Base-by-base conservation (phyloP, 1,140 invertebrate species). In the Notospermus geniculatus region DNA sequence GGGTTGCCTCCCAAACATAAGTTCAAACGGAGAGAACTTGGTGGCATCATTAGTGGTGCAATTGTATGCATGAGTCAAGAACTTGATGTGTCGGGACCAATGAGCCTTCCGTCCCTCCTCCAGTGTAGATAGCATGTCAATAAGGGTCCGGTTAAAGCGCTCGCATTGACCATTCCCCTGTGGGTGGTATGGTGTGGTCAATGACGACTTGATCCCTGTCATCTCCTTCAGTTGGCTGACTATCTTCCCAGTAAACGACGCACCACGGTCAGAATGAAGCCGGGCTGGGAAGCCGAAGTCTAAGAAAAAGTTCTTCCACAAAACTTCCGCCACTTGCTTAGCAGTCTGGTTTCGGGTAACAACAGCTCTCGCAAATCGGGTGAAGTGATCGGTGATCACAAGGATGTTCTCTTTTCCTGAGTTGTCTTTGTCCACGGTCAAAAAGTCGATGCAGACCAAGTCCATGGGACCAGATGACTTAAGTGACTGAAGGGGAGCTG, bases 51-150 rank as follows among this genome's bases (percentile, higher is more conserved):
- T 36, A 41, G 27, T 54, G 60, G 60, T 60, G 43, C 39, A 63
- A 41, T 59, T 66, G 27, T 66, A 66, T 0, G 57, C 64, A 59
- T 66, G 61, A 1, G 57, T 50, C 22, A 66, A 55, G 4, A 57
- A 28, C 28, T 19, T 22, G 13, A 66, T 61, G 23, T 56, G 43
- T 1, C 17, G 9, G 15, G 57, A 58, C 64, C 64, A 66, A 28
- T 63, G 25, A 15, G 15, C 11, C 29, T 63, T 62, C 43, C 63
- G 25, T 32, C 50, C 19, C 15, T 15, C 50, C 13, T 41, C 25
- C 7, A 66, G 29, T 13, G 64, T 66, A 17, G 57, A 60, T 15
- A 63, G 36, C 56, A 63, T 66, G 25, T 25, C 23, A 2, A 64
- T 15, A 13, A 64, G 52, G n/a, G 64, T 65, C 19, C 52, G 5